Base-by-base conservation (phyloP, 2,797 vertebrate species). In the Gallinago nigripennis region DNA sequence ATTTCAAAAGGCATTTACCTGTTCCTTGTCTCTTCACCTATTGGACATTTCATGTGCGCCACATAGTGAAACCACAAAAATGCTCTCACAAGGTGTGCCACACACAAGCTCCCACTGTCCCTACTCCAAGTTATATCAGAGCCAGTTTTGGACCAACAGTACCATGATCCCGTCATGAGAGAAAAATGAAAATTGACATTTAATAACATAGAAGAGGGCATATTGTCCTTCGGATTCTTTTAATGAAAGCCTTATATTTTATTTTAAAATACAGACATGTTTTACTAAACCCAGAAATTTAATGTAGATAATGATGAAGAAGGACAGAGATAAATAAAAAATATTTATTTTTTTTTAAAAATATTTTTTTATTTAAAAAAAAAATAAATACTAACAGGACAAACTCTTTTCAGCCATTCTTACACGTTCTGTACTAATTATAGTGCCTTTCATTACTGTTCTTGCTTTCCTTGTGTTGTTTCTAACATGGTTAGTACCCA, bases 81-180 rank as follows among this genome's bases (percentile, higher is more conserved):
- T 53, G 10, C 4, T 91, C n/a, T 18, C 16, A 64, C 2, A 76
- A 51, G 30, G 1, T 16, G 16, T n/a, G 8, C 27, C 33, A 83
- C 20, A 35, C 20, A 13, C 1, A 31, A 27, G 27, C 8, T 79
- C 41, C 28, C 16, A 31, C 2, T 3, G 2, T 8, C 14, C 2
- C 4, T 8, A 6, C 30, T 50, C 8, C 1, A 3, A 69, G 6
- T 19, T 50, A 61, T 8, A 46, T n/a, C 11, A 75, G 54, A 76
- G 8, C 3, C 11, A 82, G 9, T 6, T 51, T 58, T 92, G 24
- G 12, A 53, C 16, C n/a, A 70, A 19, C 6, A 21, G 9, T 23
- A 8, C 13, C 35, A 9, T 0, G 0, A 17, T 51, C 15, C 25
- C 20, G 20, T 23, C 12, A 21, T 11, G 16, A 20, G 12, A 75